Evolutionary conservation across 64 coral and sea anemone genomes (phyloP), one percentile per base, ranked within the genome.

Genomic region (Montipora capricornis): DNA sequence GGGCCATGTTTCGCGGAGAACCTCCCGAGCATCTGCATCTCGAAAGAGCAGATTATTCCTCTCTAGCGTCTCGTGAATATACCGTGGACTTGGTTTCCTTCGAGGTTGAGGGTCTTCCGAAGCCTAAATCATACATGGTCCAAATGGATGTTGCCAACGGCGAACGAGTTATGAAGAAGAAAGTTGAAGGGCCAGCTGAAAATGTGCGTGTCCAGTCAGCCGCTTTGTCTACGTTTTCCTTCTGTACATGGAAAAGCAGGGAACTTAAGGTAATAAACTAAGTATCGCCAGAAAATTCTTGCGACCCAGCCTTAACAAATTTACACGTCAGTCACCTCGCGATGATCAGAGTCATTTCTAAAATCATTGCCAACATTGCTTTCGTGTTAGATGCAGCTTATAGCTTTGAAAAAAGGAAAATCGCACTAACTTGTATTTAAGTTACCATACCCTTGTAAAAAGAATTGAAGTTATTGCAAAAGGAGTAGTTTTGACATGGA

Each of bases 1-100:
- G 93, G 11, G 87, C 87, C 3, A 94, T 94, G 93, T 94, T 89
- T 20, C 86, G 93, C 14, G 93, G 93, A 2, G 93, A 94, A 17
- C 82, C 82, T 44, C 58, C 58, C 8, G 58, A 37, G 3, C 61
- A 3, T 12, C 11, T 64, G 14, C 61, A 64, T 64, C 14, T 64
- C 14, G 61, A 14, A 14, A 14, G 9, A 11, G 61, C 13, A 1
- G 61, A 64, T 64, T 64, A 64, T 64, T 64, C 61, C 61, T 64
- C 14, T 64, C 4, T 64, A 15, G 61, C 61, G 14, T 14, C 61
- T 12, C 9, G 14, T 64, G 9, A 64, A 3, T 64, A 64, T 64
- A 64, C 61, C 0, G 61, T 64, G 61, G 1, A 64, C 4, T 64
- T 64, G 61, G 2, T 64, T 64, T 64, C 61, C 11, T 12, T 64